phyloP scores from a whole-genome alignment of 2,888 invertebrate species.

The Aromia moschata region DNA sequence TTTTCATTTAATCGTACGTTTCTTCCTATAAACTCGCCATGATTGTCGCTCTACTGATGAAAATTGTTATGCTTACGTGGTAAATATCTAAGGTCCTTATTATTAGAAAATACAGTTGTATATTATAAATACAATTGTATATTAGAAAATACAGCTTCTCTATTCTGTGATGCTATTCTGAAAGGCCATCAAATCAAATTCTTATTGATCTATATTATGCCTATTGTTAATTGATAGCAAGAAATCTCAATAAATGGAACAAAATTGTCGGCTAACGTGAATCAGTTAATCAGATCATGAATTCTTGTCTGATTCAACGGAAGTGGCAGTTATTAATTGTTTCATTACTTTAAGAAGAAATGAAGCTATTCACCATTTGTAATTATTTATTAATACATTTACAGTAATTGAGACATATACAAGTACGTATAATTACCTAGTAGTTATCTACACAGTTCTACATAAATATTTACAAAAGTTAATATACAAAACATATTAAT shows the following conservation, averaged over 20 bases:
- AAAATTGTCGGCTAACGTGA: not conserved
- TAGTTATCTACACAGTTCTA: conserved; percentile 44
- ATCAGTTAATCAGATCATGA: not conserved
- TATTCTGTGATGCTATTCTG: too few species aligned
- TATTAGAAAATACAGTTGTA: too few species aligned
- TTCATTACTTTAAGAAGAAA: not conserved
- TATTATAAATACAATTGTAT: too few species aligned
- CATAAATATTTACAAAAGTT: conserved; percentile 45
- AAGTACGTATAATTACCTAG: conserved; percentile 49
- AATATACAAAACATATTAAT: conserved; percentile 48
- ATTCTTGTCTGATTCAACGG: not conserved
- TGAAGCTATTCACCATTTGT: conserved; percentile 6
- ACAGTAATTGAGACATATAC: conserved; percentile 50
- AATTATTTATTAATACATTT: conserved; percentile 48
- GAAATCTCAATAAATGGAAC: conserved; percentile 6
- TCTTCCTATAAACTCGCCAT: too few species aligned
- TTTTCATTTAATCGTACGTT: too few species aligned
- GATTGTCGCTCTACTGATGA: too few species aligned
- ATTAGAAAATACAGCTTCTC: too few species aligned
- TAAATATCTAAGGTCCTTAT: too few species aligned
- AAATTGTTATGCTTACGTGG: too few species aligned
- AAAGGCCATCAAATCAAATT: too few species aligned
- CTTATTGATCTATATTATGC: too few species aligned
- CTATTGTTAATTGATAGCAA: conserved; percentile 8
- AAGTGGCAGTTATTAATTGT: not conserved